Base-by-base conservation (phyloP, 35 echinoderm and acorn worm genomes). In the Amphiura filiformis region DNA sequence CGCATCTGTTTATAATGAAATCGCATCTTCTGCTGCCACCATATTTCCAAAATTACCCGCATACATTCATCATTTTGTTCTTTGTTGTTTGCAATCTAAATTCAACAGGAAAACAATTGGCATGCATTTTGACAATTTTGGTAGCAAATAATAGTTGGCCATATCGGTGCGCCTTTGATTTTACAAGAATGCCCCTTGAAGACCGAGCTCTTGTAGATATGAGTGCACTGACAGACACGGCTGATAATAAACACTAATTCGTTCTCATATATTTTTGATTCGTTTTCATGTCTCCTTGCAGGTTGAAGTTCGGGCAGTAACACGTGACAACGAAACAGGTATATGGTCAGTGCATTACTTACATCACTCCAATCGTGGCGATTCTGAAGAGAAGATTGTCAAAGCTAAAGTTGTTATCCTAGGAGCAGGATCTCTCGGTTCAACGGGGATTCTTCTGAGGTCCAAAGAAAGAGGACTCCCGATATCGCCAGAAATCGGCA, bases 321-420 rank as follows among this genome's bases (percentile, higher is more conserved):
- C 35, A 34, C 64, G 92, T 37, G 92, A 94, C 42, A 84, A 94
- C 15, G 77, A 79, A 1, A n/a, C 57, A 31, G 77, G 35, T 5
- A 38, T 38, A 22, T 94, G 92, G 92, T 44, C 86, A 18, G 88
- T 94, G 9, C 61, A 94, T 79, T 94, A 94, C 78, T 31, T 86
- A 5, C 83, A 84, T 31, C 82, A 86, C 82, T n/a, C n/a, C n/a
- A n/a, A n/a, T n/a, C n/a, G n/a, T n/a, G n/a, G n/a, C n/a, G n/a
- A n/a, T n/a, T n/a, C 26, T 18, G 37, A 75, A 20, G 79, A 83
- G 32, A 36, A 80, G 20, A 87, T 86, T 1, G 80, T 93, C 14
- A 52, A 86, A 40, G 91, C 91, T 0, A 75, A 44, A 3, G 77
- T 83, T n/a, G 86, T 93, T 31, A 88, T 93, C 36, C 80, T 93